Evolutionary conservation across 1,140 invertebrate species (phyloP).

Genomic region (Trichonephila clavata): DNA sequence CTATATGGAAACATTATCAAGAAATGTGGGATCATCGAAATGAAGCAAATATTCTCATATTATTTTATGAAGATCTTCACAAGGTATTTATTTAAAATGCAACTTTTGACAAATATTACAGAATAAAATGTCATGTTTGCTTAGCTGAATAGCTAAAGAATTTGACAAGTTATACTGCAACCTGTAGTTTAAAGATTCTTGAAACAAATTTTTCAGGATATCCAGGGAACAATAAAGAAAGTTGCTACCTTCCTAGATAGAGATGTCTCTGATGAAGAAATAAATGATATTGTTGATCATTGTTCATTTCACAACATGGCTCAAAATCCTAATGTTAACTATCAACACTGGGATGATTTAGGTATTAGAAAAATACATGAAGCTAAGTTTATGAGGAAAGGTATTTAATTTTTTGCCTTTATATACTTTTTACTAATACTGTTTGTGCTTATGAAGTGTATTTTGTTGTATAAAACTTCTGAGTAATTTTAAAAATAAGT

Average conservation of each 20-base stretch:
- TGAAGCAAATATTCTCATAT: constrained; percentile 70
- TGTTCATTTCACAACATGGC: constrained; percentile 83
- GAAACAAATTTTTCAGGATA: constrained; percentile 79
- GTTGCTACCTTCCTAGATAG: constrained; percentile 82
- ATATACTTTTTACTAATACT: background rate
- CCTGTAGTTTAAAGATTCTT: background rate
- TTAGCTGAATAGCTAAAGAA: too few relatives aligned
- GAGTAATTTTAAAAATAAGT: background rate
- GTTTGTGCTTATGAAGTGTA: too few relatives aligned
- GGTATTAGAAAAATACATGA: constrained; percentile 81
- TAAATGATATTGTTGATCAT: constrained; percentile 80
- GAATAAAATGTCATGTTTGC: too few relatives aligned
- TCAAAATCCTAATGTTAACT: constrained; percentile 82
- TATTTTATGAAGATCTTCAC: constrained; percentile 77
- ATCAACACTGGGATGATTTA: constrained; percentile 82
- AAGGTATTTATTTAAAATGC: background rate
- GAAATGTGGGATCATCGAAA: constrained; percentile 66
- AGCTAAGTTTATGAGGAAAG: constrained; percentile 82
- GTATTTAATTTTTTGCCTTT: constrained; percentile 78
- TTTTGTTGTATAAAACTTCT: too few relatives aligned
- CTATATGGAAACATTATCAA: constrained; percentile 75
- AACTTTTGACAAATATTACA: too few relatives aligned
- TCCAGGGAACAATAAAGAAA: constrained; percentile 80
- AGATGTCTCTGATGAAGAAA: constrained; percentile 79
- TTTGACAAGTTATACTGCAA: too few relatives aligned